phyloP scores from a whole-genome alignment of 2,113 vertebrate genomes.

The Ageneiosus marmoratus region DNA sequence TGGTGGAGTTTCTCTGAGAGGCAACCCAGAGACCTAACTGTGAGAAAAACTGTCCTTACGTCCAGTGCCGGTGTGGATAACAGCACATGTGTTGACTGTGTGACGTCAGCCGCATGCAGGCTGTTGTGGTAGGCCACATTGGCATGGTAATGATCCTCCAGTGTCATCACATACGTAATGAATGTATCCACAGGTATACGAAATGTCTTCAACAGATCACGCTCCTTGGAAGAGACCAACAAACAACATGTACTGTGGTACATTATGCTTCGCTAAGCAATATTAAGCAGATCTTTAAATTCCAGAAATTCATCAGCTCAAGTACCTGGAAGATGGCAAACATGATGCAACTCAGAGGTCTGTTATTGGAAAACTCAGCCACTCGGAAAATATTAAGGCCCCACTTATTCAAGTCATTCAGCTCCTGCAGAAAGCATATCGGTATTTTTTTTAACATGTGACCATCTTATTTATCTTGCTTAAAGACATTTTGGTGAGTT shows the following conservation, averaged over 20 bases:
- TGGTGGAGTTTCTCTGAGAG: neutral
- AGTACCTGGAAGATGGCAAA: slow-evolving; percentile 89
- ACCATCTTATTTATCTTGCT: neutral
- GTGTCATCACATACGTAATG: slow-evolving; percentile 86
- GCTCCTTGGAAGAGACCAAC: slow-evolving; percentile 72
- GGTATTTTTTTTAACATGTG: neutral
- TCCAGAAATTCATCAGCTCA: neutral
- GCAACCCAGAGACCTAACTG: neutral
- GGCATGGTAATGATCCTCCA: slow-evolving; percentile 92
- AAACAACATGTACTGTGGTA: neutral
- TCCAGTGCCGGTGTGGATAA: slow-evolving; percentile 88
- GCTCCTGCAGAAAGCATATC: slow-evolving; percentile 73
- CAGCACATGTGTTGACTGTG: slow-evolving; percentile 91
- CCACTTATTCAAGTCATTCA: slow-evolving; percentile 91
- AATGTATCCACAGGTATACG: slow-evolving; percentile 87
- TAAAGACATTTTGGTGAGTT: neutral
- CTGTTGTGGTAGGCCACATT: slow-evolving; percentile 96
- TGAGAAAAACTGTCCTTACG: slow-evolving; percentile 66
- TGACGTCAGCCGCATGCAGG: slow-evolving; percentile 90
- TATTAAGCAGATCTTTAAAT: neutral
- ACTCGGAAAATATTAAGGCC: slow-evolving; percentile 93
- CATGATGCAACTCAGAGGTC: slow-evolving; percentile 89
- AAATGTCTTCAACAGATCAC: slow-evolving; percentile 89
- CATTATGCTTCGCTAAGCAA: neutral
- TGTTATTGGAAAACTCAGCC: slow-evolving; percentile 85